Evolutionary conservation across 2,113 vertebrate species (phyloP).

Genomic region (Pseudopodoces humilis): DNA sequence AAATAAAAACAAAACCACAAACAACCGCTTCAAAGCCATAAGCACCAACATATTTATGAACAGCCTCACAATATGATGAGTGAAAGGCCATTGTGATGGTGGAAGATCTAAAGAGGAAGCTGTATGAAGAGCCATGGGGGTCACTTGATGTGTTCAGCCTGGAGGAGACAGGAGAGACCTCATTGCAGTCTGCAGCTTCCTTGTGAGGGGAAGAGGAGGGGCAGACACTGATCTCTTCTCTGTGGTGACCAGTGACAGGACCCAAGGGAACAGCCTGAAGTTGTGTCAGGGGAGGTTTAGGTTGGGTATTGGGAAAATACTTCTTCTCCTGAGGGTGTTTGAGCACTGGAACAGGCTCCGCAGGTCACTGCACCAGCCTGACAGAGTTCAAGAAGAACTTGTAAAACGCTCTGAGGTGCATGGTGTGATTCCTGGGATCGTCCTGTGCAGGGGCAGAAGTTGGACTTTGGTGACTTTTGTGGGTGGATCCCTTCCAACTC

Average conservation of each 20-base stretch:
- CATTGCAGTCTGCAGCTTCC: not conserved
- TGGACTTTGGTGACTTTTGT: not conserved
- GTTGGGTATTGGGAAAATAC: fast-evolving
- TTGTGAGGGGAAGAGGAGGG: not conserved
- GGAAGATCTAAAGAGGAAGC: not conserved
- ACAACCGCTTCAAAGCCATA: not conserved
- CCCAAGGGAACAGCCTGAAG: fast-evolving
- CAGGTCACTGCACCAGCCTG: not conserved
- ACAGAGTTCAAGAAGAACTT: not conserved
- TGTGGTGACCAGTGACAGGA: not conserved
- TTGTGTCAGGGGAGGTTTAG: not conserved
- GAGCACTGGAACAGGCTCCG: not conserved
- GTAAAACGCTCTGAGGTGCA: not conserved
- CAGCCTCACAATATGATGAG: not conserved
- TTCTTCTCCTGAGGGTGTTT: fast-evolving
- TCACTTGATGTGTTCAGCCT: not conserved
- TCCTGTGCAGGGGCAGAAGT: not conserved
- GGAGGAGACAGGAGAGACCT: not conserved
- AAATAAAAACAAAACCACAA: not conserved
- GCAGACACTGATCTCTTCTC: not conserved
- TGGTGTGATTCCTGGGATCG: not conserved
- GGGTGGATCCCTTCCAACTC: not conserved
- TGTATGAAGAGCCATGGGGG: fast-evolving
- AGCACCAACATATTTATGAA: not conserved
- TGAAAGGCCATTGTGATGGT: not conserved